Percentiles rank a stretch among this genome's conserved stretches.
These are phyloP conservation scores for Lepidurus apus DNA, from an alignment of 1,140 invertebrate species.

Conservation along the genomic window DNA sequence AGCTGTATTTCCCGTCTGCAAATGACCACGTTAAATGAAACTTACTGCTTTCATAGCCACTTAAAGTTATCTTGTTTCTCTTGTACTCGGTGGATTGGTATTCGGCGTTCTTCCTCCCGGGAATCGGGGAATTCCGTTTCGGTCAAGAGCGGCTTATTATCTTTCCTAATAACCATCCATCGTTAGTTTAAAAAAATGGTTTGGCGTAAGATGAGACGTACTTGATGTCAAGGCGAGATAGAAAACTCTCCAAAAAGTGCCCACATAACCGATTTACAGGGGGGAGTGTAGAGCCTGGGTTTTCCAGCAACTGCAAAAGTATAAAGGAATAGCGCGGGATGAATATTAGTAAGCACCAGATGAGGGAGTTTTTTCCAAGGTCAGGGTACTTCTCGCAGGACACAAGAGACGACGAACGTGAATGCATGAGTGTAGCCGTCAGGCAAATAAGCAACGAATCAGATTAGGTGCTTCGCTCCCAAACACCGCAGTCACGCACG, in stretches of 20 bases:
- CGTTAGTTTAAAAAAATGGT: neutral
- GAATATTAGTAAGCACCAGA: neutral
- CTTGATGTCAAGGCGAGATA: neutral
- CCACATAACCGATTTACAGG: neutral
- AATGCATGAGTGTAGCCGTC: slow-evolving; percentile 17
- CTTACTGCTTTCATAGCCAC: no score
- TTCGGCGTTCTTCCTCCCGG: neutral
- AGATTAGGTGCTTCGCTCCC: neutral
- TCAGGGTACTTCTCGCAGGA: neutral
- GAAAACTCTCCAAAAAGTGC: neutral
- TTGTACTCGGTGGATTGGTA: no score
- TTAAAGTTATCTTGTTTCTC: no score
- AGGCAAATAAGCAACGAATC: slow-evolving; percentile 12
- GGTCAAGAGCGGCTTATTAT: neutral
- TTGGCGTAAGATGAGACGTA: neutral
- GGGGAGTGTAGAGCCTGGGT: neutral
- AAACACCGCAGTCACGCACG: slow-evolving; percentile 3
- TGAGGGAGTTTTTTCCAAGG: neutral
- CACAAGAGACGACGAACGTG: neutral
- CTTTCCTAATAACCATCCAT: neutral
- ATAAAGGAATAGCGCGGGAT: neutral
- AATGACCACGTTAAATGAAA: neutral
- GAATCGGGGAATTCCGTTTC: neutral
- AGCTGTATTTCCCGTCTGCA: neutral
- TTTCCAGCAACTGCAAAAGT: neutral